Conservation (phyloP, 64 coral and sea anemone genomes). For the Pocillopora damicornis region DNA sequence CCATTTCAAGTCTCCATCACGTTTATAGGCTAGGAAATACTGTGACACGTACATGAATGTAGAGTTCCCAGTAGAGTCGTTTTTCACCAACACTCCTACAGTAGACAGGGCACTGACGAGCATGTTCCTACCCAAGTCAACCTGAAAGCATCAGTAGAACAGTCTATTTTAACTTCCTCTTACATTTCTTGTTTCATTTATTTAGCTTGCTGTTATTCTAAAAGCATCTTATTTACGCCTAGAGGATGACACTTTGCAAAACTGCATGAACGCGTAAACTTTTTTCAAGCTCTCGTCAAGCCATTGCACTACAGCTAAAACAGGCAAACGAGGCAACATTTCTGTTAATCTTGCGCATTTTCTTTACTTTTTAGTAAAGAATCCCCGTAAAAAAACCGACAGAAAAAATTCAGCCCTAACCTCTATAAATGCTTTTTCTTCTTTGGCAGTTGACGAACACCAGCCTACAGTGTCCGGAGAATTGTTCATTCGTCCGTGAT, state of each 20-base stretch:
- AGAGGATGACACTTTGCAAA: no score
- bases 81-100: conserved; percentile 57
- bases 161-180: no score
- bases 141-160: conserved; percentile 16
- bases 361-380: no score
- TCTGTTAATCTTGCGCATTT: no score
- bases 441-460: conserved; percentile 55
- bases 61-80: conserved; percentile 29
- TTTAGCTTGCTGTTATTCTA: no score
- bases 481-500: conserved; percentile 48
- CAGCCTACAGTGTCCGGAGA: conserved; percentile 51
- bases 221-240: no score
- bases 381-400: not conserved
- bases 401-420: not conserved
- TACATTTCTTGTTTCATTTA: no score
- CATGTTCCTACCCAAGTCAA: conserved; percentile 79
- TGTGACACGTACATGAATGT: conserved; percentile 63
- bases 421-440: conserved; percentile 58
- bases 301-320: no score
- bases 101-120: conserved; percentile 64
- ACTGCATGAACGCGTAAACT: no score
- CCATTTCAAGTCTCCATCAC: conserved; percentile 62
- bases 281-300: no score
- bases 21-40: conserved; percentile 69
- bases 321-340: no score